A percentile compares a stretch with the other conserved stretches of the same genome.
These are phyloP conservation scores for Datnioides undecimradiatus DNA, from an alignment of 2,113 vertebrate genomes.

Conservation along the genomic window DNA sequence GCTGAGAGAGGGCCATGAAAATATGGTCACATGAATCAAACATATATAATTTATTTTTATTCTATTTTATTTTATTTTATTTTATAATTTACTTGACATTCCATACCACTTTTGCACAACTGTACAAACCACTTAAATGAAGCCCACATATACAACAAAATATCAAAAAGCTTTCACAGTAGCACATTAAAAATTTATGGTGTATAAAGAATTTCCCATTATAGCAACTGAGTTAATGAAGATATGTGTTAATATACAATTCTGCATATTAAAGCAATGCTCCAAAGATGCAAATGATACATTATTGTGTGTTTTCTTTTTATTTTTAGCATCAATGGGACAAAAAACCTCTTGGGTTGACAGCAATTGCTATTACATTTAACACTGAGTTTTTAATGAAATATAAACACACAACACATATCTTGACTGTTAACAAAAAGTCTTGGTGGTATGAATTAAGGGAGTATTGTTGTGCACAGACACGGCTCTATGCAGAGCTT, in stretches of 20 bases:
- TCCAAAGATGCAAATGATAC: conserved; percentile 31
- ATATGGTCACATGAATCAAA: conserved; percentile 6
- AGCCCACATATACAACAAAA: not conserved
- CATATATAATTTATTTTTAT: too few species aligned
- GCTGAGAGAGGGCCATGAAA: not conserved
- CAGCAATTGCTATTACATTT: conserved; percentile 10
- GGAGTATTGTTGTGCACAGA: not conserved
- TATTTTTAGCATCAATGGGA: conserved; percentile 6
- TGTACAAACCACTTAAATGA: conserved; percentile 26
- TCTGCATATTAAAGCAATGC: conserved; percentile 49
- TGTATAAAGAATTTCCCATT: conserved; percentile 7
- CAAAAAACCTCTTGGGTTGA: conserved; percentile 1
- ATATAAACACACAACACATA: conserved; percentile 1
- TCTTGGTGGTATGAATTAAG: conserved; percentile 19
- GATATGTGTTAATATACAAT: conserved; percentile 16
- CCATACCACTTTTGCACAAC: conserved; percentile 4
- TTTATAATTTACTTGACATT: too few species aligned
- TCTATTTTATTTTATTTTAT: too few species aligned
- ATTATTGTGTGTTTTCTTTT: conserved; percentile 52
- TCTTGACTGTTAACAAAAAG: conserved; percentile 16
- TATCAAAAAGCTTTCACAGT: conserved; percentile 11
- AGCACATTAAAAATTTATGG: conserved; percentile 4
- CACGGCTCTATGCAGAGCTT: conserved; percentile 6
- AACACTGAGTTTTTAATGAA: conserved; percentile 26
- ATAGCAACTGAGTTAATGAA: conserved; percentile 5